Percentiles rank a stretch among this genome's conserved stretches.
phyloP scores from a whole-genome alignment of 35 echinoderm and acorn worm species.

The Stichopus chloronotus region DNA sequence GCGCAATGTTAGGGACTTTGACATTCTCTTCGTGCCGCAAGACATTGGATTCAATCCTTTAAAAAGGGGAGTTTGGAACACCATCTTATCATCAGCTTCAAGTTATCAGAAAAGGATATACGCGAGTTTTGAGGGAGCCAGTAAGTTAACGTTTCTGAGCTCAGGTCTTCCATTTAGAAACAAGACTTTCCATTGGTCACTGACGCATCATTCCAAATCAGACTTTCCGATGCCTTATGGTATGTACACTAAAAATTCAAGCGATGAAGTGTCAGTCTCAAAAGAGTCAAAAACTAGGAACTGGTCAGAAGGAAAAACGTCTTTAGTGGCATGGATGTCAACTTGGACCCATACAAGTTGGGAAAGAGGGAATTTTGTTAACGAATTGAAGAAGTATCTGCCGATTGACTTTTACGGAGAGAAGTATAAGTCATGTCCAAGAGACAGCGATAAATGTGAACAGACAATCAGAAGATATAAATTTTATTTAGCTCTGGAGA shows the following conservation, averaged over 20 bases:
- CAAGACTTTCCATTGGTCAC: constrained; percentile 23
- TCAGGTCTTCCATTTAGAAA: not conserved
- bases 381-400: not conserved
- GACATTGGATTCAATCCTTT: not conserved
- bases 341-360: not conserved
- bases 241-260: not conserved
- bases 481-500: constrained; percentile 71
- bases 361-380: constrained; percentile 4
- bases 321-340: constrained; percentile 45
- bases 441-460: constrained; percentile 24
- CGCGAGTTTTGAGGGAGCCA: constrained; percentile 35
- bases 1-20: not conserved
- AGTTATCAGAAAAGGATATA: constrained; percentile 18
- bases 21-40: constrained; percentile 24
- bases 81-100: not conserved
- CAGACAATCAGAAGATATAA: constrained; percentile 45
- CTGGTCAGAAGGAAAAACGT: constrained; percentile 19
- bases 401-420: constrained; percentile 14
- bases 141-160: not conserved
- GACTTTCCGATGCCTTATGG: constrained; percentile 44
- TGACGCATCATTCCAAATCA: constrained; percentile 38
- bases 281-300: not conserved
- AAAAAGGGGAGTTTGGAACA: not conserved
- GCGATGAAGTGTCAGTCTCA: not conserved
- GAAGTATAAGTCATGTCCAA: not conserved